phyloP scores from a whole-genome alignment of 2,113 vertebrate species.

The Stercorarius parasiticus region DNA sequence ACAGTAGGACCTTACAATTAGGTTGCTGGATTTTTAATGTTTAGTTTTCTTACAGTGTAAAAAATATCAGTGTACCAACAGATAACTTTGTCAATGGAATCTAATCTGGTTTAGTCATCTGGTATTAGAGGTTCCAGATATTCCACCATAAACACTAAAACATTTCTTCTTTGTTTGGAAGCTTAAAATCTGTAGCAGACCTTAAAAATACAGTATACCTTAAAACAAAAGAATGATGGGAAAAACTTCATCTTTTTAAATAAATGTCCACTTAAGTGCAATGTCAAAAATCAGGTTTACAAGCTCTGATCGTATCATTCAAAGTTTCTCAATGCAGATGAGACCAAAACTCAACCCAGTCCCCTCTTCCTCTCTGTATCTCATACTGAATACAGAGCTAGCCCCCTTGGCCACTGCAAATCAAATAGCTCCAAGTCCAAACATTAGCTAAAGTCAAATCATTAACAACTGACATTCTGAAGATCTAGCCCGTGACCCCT shows the following conservation, averaged over 20 bases:
- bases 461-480: neutral
- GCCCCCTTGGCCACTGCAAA: neutral
- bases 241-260: neutral
- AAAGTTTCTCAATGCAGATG: neutral
- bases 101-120: neutral
- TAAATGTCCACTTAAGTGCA: neutral
- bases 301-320: neutral
- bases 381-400: neutral
- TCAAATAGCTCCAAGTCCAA: neutral
- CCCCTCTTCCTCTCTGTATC: accelerated
- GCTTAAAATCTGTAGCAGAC: neutral
- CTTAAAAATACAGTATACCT: neutral
- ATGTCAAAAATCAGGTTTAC: neutral
- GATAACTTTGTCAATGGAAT: neutral
- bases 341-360: neutral
- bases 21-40: neutral
- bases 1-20: slow-evolving; percentile 41
- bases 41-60: neutral
- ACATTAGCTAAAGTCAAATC: neutral
- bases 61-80: neutral
- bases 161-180: neutral
- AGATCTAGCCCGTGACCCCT: neutral
- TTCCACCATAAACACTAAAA: neutral
- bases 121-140: neutral
- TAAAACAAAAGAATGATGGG: neutral